phyloP scores from a whole-genome alignment of 2,113 vertebrate species.

The Cepphus grylle region DNA sequence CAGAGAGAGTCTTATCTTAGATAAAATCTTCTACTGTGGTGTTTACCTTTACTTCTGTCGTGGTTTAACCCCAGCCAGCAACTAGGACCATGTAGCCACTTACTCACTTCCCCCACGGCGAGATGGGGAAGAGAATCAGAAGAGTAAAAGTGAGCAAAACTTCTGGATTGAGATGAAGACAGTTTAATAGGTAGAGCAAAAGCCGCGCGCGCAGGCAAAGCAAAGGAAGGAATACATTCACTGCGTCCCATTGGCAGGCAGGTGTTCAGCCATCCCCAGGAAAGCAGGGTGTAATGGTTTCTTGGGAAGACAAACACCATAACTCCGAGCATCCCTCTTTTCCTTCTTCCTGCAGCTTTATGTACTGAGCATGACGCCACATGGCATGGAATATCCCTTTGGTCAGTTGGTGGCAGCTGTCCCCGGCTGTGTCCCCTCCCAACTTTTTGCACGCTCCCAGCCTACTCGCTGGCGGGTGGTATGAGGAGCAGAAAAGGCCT shows the following conservation, averaged over 20 bases:
- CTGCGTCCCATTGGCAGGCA: neutral
- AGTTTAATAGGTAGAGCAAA: neutral
- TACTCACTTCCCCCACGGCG: neutral
- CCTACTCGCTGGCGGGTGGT: neutral
- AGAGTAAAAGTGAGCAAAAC: neutral
- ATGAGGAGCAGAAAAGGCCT: neutral
- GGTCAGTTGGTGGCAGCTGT: neutral
- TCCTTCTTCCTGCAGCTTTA: neutral
- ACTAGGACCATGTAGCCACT: neutral
- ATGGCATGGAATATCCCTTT: neutral
- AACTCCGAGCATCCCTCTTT: neutral
- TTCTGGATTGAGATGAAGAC: neutral
- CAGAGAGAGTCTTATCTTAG: neutral
- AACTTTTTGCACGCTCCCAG: neutral
- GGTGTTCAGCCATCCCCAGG: neutral
- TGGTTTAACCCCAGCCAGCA: neutral
- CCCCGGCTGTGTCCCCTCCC: neutral
- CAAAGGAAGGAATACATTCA: neutral
- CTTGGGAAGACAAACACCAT: neutral
- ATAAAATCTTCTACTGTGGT: neutral
- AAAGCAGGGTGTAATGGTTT: neutral
- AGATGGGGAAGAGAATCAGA: neutral
- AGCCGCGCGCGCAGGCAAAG: neutral
- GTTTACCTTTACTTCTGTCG: neutral
- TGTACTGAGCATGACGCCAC: neutral